These are phyloP conservation scores for Erebia ligea DNA, from an alignment of 2,888 invertebrate species.

Conservation along the genomic window DNA sequence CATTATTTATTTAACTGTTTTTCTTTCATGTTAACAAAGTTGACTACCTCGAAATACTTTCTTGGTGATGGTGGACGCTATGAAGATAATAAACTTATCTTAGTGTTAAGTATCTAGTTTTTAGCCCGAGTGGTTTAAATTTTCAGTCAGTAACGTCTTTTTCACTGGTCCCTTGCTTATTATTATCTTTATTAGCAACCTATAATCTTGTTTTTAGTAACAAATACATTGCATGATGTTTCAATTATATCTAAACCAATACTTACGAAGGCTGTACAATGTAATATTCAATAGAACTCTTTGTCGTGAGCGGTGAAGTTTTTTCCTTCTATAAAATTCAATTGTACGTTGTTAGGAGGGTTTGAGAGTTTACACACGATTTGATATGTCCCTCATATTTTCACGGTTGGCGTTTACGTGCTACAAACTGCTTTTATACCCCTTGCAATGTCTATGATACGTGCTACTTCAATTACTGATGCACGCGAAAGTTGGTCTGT, in stretches of 20 bases:
- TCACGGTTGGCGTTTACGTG: constrained; percentile 43
- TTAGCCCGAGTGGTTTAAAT: no score
- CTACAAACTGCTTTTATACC: constrained; percentile 42
- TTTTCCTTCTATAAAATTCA: constrained; percentile 43
- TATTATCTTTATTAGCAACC: no score
- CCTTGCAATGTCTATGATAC: constrained; percentile 40
- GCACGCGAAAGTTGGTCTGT: constrained; percentile 47
- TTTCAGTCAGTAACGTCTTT: background rate
- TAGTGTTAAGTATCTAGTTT: no score
- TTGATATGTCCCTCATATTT: constrained; percentile 40
- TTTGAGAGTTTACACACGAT: constrained; percentile 40
- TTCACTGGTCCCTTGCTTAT: no score
- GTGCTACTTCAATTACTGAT: constrained; percentile 50
- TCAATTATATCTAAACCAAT: constrained; percentile 20
- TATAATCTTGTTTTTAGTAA: background rate
- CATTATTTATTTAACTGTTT: no score
- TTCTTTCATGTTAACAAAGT: no score
- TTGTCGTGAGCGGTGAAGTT: constrained; percentile 34
- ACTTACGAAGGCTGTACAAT: constrained; percentile 3
- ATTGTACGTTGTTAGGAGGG: constrained; percentile 41
- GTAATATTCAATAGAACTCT: constrained; percentile 6
- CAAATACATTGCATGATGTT: background rate
- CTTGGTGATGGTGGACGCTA: no score
- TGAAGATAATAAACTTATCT: no score
- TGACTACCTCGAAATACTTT: no score